Percentiles rank a stretch among this genome's conserved stretches.
Evolutionary conservation across 2,888 invertebrate genomes (phyloP).

Genomic region (Thera britannica): DNA sequence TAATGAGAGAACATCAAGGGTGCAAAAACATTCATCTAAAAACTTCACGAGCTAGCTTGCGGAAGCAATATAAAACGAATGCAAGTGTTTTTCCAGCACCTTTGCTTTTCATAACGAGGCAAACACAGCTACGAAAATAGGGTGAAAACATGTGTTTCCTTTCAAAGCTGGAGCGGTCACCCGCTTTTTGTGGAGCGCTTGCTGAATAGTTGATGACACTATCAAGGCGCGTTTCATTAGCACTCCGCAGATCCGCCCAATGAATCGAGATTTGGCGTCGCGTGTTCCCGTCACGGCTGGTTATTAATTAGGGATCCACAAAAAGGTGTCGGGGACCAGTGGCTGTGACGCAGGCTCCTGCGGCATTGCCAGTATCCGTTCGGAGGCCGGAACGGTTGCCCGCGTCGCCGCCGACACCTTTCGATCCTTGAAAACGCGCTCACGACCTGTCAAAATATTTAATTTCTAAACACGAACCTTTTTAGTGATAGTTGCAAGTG

Average conservation of each 20-base stretch:
- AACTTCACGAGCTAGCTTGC: too few species aligned
- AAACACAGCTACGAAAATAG: slow-evolving; percentile 20
- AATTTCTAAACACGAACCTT: slow-evolving; percentile 39
- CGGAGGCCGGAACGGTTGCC: slow-evolving; percentile 60
- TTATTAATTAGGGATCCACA: slow-evolving; percentile 80
- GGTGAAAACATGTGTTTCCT: slow-evolving; percentile 17
- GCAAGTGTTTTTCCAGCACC: slow-evolving; percentile 15
- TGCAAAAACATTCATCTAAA: not conserved
- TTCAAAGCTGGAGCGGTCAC: slow-evolving; percentile 15
- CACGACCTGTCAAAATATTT: slow-evolving; percentile 41
- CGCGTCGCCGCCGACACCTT: slow-evolving; percentile 47
- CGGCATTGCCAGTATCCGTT: slow-evolving; percentile 75
- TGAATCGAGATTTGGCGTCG: slow-evolving; percentile 56
- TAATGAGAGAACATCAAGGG: too few species aligned
- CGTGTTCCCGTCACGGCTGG: slow-evolving; percentile 68
- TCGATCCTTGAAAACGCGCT: slow-evolving; percentile 47
- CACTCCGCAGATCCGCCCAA: slow-evolving; percentile 48
- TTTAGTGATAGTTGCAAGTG: slow-evolving; percentile 41
- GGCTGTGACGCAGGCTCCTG: slow-evolving; percentile 80
- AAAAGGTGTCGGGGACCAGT: slow-evolving; percentile 79
- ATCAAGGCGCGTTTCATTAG: slow-evolving; percentile 49
- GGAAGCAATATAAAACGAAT: slow-evolving; percentile 6
- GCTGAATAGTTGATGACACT: slow-evolving; percentile 39
- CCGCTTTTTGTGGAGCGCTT: slow-evolving; percentile 20
- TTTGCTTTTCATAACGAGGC: slow-evolving; percentile 22